Conservation (phyloP, 2,888 invertebrate genomes). For the Drosophila sordidula region DNA sequence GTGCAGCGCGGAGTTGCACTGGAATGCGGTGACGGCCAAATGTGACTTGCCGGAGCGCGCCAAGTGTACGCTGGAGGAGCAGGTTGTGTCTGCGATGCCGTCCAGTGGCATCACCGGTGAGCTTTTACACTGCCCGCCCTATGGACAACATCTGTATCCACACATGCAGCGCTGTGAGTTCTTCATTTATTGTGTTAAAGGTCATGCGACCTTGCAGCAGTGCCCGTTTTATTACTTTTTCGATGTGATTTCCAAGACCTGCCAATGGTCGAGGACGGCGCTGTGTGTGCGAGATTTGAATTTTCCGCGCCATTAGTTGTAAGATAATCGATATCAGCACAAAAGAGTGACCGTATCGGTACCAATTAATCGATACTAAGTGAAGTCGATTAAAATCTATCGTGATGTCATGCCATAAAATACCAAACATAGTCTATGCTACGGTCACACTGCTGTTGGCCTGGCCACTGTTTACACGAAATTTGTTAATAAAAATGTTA, state of each 20-base stretch:
- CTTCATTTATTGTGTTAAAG: constrained; percentile 84
- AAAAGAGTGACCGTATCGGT: constrained; percentile 38
- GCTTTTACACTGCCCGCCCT: constrained; percentile 73
- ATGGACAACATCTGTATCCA: constrained; percentile 82
- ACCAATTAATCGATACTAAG: constrained; percentile 31
- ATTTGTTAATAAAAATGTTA: constrained; percentile 28
- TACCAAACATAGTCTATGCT: constrained; percentile 10
- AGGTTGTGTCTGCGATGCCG: neutral
- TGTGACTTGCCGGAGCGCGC: constrained; percentile 82
- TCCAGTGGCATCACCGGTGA: constrained; percentile 32
- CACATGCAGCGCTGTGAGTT: constrained; percentile 83
- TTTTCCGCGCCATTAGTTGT: constrained; percentile 41
- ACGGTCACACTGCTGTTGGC: constrained; percentile 32
- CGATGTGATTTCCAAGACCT: constrained; percentile 78
- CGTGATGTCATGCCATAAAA: constrained; percentile 49
- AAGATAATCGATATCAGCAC: constrained; percentile 16
- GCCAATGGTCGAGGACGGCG: constrained; percentile 79
- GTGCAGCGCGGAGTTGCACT: constrained; percentile 81
- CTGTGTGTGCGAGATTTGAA: constrained; percentile 78
- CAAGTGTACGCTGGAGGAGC: constrained; percentile 63
- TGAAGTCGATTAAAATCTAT: constrained; percentile 16
- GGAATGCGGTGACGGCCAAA: constrained; percentile 81
- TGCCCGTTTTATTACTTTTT: constrained; percentile 84
- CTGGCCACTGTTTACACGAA: constrained; percentile 46
- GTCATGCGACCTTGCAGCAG: constrained; percentile 82